These are phyloP conservation scores for Malthinus seriepunctatus DNA, from an alignment of 2,888 invertebrate genomes.

Conservation along the genomic window DNA sequence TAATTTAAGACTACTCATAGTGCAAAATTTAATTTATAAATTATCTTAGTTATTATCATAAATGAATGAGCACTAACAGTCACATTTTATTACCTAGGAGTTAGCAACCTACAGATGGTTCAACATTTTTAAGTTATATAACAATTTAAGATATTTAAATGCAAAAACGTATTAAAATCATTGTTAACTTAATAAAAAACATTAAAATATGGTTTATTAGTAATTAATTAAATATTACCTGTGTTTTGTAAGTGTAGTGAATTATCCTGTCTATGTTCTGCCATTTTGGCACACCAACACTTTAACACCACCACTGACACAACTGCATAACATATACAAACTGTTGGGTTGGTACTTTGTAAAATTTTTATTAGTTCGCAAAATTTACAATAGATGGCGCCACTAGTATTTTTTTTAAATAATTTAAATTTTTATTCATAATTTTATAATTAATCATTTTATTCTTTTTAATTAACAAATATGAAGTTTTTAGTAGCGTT, in stretches of 20 bases:
- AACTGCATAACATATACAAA: conserved; percentile 42
- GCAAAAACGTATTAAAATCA: conserved; percentile 12
- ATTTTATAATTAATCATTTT: too few relatives aligned
- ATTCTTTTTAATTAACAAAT: too few relatives aligned
- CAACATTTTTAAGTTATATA: conserved; percentile 52
- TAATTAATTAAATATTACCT: conserved; percentile 43
- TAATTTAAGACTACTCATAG: not conserved
- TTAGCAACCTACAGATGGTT: conserved; percentile 52
- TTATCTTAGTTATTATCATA: conserved; percentile 14
- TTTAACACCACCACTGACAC: conserved; percentile 45
- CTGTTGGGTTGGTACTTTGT: conserved; percentile 2
- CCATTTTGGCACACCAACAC: conserved; percentile 53
- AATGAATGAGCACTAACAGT: conserved; percentile 2
- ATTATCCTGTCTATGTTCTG: conserved; percentile 55
- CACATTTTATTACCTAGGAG: conserved; percentile 28
- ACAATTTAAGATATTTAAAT: conserved; percentile 39
- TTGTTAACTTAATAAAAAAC: conserved; percentile 9
- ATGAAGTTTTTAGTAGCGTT: too few relatives aligned
- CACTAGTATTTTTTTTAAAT: too few relatives aligned
- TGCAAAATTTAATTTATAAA: conserved; percentile 1
- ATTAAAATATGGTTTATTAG: conserved; percentile 12
- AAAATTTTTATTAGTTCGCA: too few relatives aligned
- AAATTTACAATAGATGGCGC: not conserved
- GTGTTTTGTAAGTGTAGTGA: conserved; percentile 51
- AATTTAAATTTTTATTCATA: too few relatives aligned